These are phyloP conservation scores for Fragum sueziense DNA, from an alignment of 2,888 invertebrate species.

Conservation along the genomic window DNA sequence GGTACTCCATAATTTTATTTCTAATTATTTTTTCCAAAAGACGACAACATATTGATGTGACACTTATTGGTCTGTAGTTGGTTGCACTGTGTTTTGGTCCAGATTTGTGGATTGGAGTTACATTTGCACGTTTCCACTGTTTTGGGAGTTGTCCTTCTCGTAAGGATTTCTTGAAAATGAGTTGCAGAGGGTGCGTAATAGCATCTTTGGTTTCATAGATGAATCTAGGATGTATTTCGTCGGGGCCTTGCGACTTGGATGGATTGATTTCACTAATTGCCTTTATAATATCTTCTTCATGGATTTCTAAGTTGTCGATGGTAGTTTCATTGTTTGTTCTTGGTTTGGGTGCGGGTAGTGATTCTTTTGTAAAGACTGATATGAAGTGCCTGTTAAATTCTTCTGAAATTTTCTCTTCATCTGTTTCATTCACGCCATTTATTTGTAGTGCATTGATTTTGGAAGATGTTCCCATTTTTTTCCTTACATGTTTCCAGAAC, in stretches of 20 bases:
- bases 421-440: background rate
- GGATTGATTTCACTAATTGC: constrained; percentile 9
- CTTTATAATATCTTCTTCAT: background rate
- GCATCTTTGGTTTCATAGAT: background rate
- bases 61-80: constrained; percentile 28
- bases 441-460: background rate
- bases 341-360: background rate
- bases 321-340: background rate
- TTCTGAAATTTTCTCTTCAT: background rate
- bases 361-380: constrained; percentile 12
- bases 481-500: too few species aligned
- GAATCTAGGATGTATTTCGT: constrained; percentile 23
- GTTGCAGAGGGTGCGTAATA: background rate
- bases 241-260: constrained; percentile 1
- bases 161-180: constrained; percentile 15
- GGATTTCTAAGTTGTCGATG: background rate
- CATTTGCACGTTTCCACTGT: constrained; percentile 29
- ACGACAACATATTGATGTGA: constrained; percentile 23
- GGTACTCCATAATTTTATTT: background rate
- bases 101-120: constrained; percentile 10
- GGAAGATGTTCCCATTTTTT: background rate
- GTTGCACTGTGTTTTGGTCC: constrained; percentile 12
- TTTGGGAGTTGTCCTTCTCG: constrained; percentile 6
- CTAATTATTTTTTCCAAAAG: constrained; percentile 17
- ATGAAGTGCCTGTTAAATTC: constrained; percentile 4